These are phyloP conservation scores for Picus viridis DNA, from an alignment of 2,797 vertebrate genomes.

Conservation along the genomic window DNA sequence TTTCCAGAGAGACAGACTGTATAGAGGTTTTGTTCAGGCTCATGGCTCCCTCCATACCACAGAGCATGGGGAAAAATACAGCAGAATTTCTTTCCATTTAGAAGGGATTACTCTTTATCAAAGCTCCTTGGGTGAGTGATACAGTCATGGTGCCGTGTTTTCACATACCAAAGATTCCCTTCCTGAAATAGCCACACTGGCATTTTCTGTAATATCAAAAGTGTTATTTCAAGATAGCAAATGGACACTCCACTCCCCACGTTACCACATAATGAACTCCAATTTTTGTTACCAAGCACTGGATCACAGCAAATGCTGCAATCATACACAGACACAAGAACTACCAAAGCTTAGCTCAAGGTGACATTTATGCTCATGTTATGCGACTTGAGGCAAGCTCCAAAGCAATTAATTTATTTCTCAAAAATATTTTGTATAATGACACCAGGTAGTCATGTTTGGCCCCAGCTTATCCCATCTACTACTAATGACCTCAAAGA, in stretches of 20 bases:
- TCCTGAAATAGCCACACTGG: not conserved
- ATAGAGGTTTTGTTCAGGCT: not conserved
- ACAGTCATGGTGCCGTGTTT: not conserved
- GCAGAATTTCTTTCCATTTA: not conserved
- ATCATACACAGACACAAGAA: not conserved
- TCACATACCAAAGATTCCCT: not conserved
- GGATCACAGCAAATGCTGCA: not conserved
- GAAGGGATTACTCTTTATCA: not conserved
- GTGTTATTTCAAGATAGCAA: not conserved
- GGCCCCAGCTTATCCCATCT: not conserved
- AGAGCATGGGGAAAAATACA: not conserved
- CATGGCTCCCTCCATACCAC: not conserved
- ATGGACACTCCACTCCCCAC: not conserved
- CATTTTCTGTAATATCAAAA: not conserved
- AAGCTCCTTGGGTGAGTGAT: not conserved
- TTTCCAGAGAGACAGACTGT: not conserved
- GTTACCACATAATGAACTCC: not conserved
- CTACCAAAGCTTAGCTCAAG: not conserved
- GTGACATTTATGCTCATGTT: not conserved
- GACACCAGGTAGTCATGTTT: not conserved
- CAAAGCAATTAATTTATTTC: not conserved
- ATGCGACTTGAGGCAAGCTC: not conserved
- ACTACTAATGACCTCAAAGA: not conserved
- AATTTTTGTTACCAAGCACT: not conserved
- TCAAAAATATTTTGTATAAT: not conserved